Conservation (phyloP, 2,888 invertebrate species). For the Neoascia interrupta region DNA sequence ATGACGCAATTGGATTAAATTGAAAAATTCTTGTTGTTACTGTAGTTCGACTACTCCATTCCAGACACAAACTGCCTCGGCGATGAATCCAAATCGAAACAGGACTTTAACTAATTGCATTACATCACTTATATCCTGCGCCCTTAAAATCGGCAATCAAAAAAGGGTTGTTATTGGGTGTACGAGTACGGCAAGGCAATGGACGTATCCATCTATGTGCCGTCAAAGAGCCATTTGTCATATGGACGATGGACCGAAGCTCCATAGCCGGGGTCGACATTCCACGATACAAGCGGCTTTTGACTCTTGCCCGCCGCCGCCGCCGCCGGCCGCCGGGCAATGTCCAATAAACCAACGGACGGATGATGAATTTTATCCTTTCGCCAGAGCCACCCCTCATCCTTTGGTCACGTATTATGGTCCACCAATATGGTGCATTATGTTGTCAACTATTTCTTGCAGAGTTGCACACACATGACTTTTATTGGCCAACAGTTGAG, state of each 20-base stretch:
- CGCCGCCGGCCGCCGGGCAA: too few relatives aligned
- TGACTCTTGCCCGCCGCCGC: constrained; percentile 47
- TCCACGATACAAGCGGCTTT: constrained; percentile 39
- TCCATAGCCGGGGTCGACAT: constrained; percentile 36
- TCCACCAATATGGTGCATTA: constrained; percentile 61
- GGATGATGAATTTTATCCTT: constrained; percentile 63
- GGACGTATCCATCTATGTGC: constrained; percentile 56
- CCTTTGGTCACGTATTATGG: constrained; percentile 48
- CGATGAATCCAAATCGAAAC: constrained; percentile 72
- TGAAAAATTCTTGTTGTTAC: constrained; percentile 63
- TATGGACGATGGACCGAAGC: constrained; percentile 32
- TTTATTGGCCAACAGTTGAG: constrained; percentile 64
- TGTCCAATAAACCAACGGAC: constrained; percentile 64
- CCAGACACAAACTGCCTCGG: constrained; percentile 17
- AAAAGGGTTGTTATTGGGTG: constrained; percentile 44
- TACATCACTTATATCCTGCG: constrained; percentile 75
- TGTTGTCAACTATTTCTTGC: constrained; percentile 65
- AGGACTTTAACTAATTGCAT: constrained; percentile 78
- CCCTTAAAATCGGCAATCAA: constrained; percentile 67
- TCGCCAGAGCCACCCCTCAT: constrained; percentile 7
- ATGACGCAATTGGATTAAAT: constrained; percentile 69
- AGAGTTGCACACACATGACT: constrained; percentile 40
- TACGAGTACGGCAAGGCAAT: constrained; percentile 1
- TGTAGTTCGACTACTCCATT: constrained; percentile 26
- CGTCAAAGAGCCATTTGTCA: constrained; percentile 58